phyloP scores from a whole-genome alignment of 2,113 vertebrate genomes.

The Nothoprocta pentlandii region DNA sequence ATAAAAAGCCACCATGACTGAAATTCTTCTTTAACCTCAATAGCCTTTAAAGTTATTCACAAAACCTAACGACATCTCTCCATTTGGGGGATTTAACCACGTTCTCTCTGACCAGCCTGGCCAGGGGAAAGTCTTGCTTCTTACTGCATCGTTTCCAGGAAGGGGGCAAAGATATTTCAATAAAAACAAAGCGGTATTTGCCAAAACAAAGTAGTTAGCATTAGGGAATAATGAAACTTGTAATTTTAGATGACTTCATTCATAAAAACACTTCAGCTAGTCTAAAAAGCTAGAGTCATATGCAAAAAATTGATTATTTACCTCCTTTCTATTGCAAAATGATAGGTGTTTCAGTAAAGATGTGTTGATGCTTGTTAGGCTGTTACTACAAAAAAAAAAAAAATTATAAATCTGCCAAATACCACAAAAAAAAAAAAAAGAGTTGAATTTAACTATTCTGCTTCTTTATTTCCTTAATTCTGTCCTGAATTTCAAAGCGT shows the following conservation, averaged over 20 bases:
- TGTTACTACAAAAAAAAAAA: slow-evolving; percentile 11
- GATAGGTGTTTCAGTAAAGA: background rate
- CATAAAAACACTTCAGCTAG: background rate
- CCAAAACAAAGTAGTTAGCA: background rate
- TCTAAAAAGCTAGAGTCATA: background rate
- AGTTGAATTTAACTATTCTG: slow-evolving; percentile 11
- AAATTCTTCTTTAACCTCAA: slow-evolving; percentile 18
- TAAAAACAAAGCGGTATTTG: background rate
- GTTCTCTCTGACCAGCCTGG: background rate
- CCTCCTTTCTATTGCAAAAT: background rate
- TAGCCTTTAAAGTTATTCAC: background rate
- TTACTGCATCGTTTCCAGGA: background rate
- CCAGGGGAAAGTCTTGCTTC: background rate
- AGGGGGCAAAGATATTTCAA: background rate
- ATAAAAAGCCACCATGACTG: background rate
- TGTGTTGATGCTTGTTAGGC: background rate
- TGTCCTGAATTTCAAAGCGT: background rate
- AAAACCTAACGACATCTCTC: background rate
- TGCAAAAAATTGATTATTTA: background rate
- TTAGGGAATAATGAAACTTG: background rate
- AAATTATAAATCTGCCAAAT: slow-evolving; percentile 11
- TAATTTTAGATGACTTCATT: background rate
- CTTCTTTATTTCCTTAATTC: background rate
- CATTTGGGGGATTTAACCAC: background rate
- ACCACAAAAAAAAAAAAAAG: background rate